Conservation (phyloP, 1,140 invertebrate species). For the Macrosteles quadrilineatus region DNA sequence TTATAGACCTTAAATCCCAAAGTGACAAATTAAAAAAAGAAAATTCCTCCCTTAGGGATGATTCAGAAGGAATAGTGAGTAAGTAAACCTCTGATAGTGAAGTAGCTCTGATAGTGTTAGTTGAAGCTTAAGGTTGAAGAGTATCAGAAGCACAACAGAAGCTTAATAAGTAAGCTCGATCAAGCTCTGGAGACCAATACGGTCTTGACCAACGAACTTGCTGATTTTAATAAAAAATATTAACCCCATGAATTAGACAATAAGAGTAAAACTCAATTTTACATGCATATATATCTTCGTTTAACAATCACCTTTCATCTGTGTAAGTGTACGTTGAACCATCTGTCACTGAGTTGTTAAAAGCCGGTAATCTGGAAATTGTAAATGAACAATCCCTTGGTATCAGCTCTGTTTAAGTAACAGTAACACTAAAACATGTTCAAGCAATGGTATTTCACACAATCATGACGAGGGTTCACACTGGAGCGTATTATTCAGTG, state of each 20-base stretch:
- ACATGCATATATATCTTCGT: neutral
- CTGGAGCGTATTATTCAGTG: conserved; percentile 7
- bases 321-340: neutral
- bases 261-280: neutral
- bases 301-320: neutral
- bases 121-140: neutral
- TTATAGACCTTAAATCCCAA: neutral
- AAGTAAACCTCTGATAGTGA: neutral
- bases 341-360: neutral
- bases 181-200: neutral
- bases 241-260: too few species aligned
- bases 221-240: neutral
- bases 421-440: neutral
- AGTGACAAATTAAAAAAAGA: neutral
- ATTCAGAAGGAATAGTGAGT: neutral
- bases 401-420: neutral
- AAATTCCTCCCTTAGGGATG: neutral
- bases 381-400: neutral
- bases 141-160: neutral
- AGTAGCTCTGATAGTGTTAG: too few species aligned
- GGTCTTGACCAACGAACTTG: neutral
- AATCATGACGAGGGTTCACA: conserved; percentile 19
- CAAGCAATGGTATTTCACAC: neutral
- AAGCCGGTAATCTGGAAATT: neutral
- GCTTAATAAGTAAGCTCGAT: neutral